Conservation (phyloP, 2,113 vertebrate genomes). For the Manacus vitellinus region DNA sequence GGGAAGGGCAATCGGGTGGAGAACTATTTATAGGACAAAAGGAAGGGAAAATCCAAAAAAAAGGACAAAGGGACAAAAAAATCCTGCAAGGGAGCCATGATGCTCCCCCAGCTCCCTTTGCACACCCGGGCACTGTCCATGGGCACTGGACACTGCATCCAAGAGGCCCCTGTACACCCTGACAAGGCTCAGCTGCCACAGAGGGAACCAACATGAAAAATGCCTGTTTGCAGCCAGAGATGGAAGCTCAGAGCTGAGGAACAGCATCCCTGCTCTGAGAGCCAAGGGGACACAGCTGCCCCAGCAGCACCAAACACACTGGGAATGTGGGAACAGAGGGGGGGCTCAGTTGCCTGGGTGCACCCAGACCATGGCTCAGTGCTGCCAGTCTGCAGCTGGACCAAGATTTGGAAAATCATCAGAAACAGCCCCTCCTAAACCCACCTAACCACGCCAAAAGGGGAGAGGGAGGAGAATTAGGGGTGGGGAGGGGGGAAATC, state of each 20-base stretch:
- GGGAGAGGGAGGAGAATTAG: background rate
- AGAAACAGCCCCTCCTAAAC: background rate
- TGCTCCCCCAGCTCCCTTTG: background rate
- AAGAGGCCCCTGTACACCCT: background rate
- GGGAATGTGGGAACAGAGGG: background rate
- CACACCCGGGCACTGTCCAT: fast-evolving
- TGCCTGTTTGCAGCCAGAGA: background rate
- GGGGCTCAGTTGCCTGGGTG: background rate
- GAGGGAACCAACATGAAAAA: background rate
- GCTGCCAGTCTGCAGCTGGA: background rate
- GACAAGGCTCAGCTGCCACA: background rate
- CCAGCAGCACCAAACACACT: fast-evolving
- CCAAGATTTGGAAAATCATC: fast-evolving
- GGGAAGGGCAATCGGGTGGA: background rate
- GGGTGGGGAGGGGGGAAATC: background rate
- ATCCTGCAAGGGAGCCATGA: background rate
- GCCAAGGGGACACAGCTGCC: background rate
- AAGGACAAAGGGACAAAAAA: background rate
- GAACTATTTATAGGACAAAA: background rate
- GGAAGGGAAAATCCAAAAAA: background rate
- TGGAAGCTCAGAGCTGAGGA: background rate
- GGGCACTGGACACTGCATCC: fast-evolving
- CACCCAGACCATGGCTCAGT: background rate
- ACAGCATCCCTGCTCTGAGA: fast-evolving
- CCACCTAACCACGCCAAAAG: background rate